Conservation (phyloP, 2,797 vertebrate species). For the Tinamus major region DNA sequence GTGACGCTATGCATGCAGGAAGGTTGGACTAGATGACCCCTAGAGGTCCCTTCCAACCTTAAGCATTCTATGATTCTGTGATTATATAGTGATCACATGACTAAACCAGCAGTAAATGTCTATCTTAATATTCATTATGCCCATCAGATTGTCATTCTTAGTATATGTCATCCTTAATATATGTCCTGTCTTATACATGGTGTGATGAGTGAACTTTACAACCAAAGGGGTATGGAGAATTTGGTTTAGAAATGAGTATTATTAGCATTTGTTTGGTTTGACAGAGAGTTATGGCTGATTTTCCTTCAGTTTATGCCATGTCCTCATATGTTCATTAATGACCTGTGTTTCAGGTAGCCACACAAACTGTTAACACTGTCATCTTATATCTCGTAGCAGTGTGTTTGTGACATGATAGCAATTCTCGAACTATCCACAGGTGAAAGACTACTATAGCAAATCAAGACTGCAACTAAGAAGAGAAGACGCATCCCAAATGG, state of each 20-base stretch:
- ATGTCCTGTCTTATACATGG: no score
- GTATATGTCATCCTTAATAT: no score
- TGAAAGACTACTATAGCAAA: not conserved
- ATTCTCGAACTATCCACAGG: not conserved
- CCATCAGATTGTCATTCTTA: not conserved
- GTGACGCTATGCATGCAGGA: no score
- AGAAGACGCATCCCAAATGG: not conserved
- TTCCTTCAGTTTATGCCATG: not conserved
- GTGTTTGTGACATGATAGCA: not conserved
- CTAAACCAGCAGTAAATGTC: not conserved
- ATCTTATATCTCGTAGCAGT: not conserved
- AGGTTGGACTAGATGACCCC: no score
- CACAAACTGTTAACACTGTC: not conserved
- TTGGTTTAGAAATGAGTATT: not conserved
- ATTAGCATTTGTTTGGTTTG: not conserved
- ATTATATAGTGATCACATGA: not conserved
- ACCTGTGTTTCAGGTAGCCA: not conserved
- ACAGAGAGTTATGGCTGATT: not conserved
- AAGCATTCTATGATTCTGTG: no score
- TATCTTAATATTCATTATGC: not conserved
- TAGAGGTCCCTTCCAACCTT: no score
- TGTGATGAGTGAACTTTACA: not conserved
- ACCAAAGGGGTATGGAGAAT: not conserved
- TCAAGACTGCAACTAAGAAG: not conserved
- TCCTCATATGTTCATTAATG: rapidly evolving